Base-by-base conservation (phyloP, 2,888 invertebrate genomes). In the Plebejus argus region DNA sequence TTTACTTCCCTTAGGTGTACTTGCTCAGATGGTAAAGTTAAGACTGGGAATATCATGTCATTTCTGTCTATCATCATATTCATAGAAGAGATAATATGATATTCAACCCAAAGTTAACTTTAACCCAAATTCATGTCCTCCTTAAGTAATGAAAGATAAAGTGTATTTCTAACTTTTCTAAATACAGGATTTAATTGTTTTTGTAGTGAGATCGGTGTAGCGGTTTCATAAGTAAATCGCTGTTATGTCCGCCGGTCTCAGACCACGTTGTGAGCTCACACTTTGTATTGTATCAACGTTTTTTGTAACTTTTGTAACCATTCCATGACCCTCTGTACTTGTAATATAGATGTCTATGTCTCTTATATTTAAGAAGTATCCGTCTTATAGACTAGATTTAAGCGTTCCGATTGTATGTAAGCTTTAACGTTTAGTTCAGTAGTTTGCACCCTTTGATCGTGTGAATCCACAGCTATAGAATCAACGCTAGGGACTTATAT, bases 301-400 rank as follows among this genome's bases (percentile, higher is more conserved):
- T 91, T 91, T 93, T 93, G 88, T 92, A 92, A 92, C 88, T 92
- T 93, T 93, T 93, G 87, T 92, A 93, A 91, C 88, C 93, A 93
- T 93, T 93, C 93, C 81, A 81, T 58, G 72, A 80, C 78, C 77
- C 79, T 80, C 77, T 77, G 80, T 88, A 88, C 83, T 79, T 91
- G 89, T 92, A 91, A 88, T 86, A 91, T 93, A 93, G 88, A 87
- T 89, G 89, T 91, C 89, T 92, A 90, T 87, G 88, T 91, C 91
- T 91, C 89, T 91, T 88, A 85, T 84, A 85, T 79, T 83, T 91
- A 91, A 91, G 90, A 83, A 88, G 86, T 92, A 91, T 92, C 93
- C 92, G 92, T 93, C 93, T 92, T 91, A 85, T 90, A 88, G 85
- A 84, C 70, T 91, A 91, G 90, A 81, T 82, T 84, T 91, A 91